Conservation (phyloP, 1,140 invertebrate genomes). For the Penaeus vannamei region DNA sequence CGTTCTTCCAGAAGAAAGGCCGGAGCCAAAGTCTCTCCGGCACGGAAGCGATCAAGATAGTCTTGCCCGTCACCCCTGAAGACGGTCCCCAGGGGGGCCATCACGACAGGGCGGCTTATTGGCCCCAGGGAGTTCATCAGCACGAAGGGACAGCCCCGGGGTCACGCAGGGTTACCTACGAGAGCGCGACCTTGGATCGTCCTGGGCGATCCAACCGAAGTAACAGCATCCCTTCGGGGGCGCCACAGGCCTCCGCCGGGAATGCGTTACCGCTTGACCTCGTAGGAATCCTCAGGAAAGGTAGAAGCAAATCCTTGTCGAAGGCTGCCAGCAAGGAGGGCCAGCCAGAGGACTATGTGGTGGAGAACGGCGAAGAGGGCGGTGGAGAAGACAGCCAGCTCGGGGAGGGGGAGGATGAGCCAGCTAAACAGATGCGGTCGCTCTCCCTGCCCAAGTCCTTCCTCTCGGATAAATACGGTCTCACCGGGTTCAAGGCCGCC, state of each 20-base stretch:
- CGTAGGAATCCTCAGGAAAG: conserved; percentile 52
- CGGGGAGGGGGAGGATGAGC: conserved; percentile 51
- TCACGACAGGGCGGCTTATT: background rate
- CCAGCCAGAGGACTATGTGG: background rate
- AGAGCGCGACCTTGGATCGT: conserved; percentile 42
- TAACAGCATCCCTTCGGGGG: conserved; percentile 57
- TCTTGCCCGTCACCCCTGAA: conserved; percentile 52
- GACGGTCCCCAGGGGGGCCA: conserved; percentile 26
- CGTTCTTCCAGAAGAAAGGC: conserved; percentile 66
- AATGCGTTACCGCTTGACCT: conserved; percentile 48
- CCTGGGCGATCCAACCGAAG: conserved; percentile 52
- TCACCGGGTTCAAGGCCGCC: conserved; percentile 68
- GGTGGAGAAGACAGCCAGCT: background rate
- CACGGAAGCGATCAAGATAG: conserved; percentile 65
- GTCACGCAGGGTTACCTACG: conserved; percentile 32
- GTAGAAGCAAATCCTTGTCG: conserved; percentile 40
- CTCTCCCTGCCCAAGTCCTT: conserved; percentile 79
- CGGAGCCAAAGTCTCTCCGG: conserved; percentile 59
- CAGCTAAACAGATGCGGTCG: conserved; percentile 76
- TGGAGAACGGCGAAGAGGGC: conserved; percentile 23
- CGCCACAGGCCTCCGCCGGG: conserved; percentile 35
- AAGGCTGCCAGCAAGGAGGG: background rate
- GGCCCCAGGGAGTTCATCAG: background rate
- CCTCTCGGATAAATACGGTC: conserved; percentile 73
- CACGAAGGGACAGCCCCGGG: background rate